Conservation (phyloP, 92 coral and sea anemone species). For the Desmophyllum pertusum region DNA sequence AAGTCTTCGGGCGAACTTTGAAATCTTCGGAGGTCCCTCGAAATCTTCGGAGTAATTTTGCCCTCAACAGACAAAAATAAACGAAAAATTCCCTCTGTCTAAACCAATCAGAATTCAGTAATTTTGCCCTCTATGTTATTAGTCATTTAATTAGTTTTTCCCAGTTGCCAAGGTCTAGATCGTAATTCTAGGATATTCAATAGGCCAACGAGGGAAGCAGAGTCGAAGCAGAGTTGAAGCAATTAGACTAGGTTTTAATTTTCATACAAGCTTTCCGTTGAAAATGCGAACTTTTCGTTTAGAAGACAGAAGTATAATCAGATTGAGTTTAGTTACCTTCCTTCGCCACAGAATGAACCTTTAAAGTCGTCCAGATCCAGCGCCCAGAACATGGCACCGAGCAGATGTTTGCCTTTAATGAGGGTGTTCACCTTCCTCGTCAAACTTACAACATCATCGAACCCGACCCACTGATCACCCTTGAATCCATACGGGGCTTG, state of each 20-base stretch:
- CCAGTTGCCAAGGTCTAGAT: too few species aligned
- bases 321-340: constrained; percentile 30
- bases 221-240: background rate
- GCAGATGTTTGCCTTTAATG: constrained; percentile 63
- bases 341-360: constrained; percentile 63
- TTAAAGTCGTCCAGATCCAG: constrained; percentile 80
- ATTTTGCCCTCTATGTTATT: too few species aligned
- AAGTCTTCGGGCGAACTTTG: too few species aligned
- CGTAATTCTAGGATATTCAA: too few species aligned
- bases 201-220: too few species aligned
- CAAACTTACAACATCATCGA: constrained; percentile 71
- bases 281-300: background rate
- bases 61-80: too few species aligned
- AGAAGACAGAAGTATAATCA: background rate
- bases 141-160: too few species aligned
- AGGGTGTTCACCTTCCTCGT: constrained; percentile 61
- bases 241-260: background rate
- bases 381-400: constrained; percentile 88
- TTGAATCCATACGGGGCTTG: constrained; percentile 87
- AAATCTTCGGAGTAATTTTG: too few species aligned
- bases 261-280: background rate
- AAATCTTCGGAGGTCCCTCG: too few species aligned
- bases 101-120: too few species aligned
- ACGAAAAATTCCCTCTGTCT: too few species aligned
- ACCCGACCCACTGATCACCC: constrained; percentile 81